Evolutionary conservation across 1,140 invertebrate genomes (phyloP), one percentile per base, ranked within the genome.

Genomic region (Ladona fulva): DNA sequence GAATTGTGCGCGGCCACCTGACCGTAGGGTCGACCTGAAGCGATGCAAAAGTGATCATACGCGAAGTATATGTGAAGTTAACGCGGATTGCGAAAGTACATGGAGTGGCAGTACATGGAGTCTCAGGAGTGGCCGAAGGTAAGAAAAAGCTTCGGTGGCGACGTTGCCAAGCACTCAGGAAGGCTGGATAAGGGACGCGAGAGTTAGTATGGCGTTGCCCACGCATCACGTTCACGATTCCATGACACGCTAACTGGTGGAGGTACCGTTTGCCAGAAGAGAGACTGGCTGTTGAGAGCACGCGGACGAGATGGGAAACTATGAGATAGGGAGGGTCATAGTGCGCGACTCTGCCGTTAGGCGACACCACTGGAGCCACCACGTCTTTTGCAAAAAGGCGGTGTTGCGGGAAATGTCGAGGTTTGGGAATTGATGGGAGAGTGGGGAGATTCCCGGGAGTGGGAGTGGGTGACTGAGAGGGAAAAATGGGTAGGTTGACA

Each of bases 161-260:
- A 22, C 52, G 52, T 66, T 66, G 52, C 52, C 52, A 66, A 66
- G 52, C 52, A 22, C 29, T 37, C 52, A 12, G 52, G 16, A 19
- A 22, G 52, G 52, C 52, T 5, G 52, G 52, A 22, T 66, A 16
- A 22, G 52, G 52, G 52, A 22, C 52, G n/a, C 52, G 52, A 66
- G 52, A 22, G 52, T 16, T 37, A 16, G 52, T 66, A 66, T 22
- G 52, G 52, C 52, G 52, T 16, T 66, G 52, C 52, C 52, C 52
- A 66, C 52, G 52, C 52, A 66, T 66, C 52, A 66, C 52, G n/a
- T 66, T 16, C 52, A 66, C 52, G n/a, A 66, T 66, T 66, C 52
- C 52, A 66, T 66, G 52, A 66, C 52, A 66, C 52, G 52, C 52
- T 19, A 22, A 37, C 29, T 37, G 29, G n/a, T 5, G 3, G 52